Evolutionary conservation across 2,113 vertebrate species (phyloP), one percentile per base, ranked within the genome.

Genomic region (Brachyhypopomus gauderio): DNA sequence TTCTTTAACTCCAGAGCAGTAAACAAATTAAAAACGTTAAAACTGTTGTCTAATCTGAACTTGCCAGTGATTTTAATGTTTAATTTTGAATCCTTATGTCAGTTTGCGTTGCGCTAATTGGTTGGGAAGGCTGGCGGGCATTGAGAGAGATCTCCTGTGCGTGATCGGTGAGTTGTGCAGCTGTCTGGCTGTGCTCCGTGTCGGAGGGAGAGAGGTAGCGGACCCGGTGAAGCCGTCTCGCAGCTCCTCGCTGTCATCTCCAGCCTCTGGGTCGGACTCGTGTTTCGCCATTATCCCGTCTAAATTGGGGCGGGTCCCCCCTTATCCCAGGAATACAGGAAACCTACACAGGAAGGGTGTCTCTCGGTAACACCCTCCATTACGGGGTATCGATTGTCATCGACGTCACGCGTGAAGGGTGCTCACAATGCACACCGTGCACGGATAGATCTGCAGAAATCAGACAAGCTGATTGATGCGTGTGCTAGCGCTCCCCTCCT

Each of bases 141-240:
- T 84, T 70, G 85, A 89, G 86, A 62, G 79, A 79, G 81, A n/a
- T 52, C 77, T 84, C 83, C 69, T 83, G 81, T 36, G 27, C 67
- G 79, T 30, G 41, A 8, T 6, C 60, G 78, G 58, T 52, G 75
- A 84, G 82, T 87, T 84, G 84, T 77, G 74, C 84, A 87, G 87
- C 86, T 67, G 69, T 88, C 84, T 91, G 89, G 90, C 89, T 89
- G 87, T 88, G 87, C 84, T 52, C 72, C 45, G 84, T 77, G 71
- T 17, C 11, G 23, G n/a, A 30, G 20, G 63, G 30, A 79, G 89
- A 87, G 86, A 67, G 78, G 87, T 83, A 82, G 71, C 60, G 80
- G 80, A 60, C 64, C 64, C 79, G 16, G 34, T 48, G 62, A n/a
- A 60, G 36, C 22, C 11, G 63, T 1, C 63, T 25, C 23, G 30